phyloP scores from a whole-genome alignment of 2,113 vertebrate species.

The Paramisgurnus dabryanus region DNA sequence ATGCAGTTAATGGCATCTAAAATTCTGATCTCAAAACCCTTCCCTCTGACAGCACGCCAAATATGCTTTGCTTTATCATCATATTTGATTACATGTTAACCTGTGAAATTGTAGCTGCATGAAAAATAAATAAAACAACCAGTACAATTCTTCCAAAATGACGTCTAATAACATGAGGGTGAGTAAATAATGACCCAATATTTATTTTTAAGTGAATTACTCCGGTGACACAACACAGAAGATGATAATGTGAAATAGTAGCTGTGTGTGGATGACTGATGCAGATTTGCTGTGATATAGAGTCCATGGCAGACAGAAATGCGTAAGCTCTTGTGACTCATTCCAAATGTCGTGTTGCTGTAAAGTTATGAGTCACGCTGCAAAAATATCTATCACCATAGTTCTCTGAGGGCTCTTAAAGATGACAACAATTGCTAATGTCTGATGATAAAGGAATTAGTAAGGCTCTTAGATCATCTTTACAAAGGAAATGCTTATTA shows the following conservation, averaged over 20 bases:
- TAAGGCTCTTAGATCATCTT: not conserved
- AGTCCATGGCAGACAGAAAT: conserved; percentile 40
- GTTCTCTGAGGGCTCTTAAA: not conserved
- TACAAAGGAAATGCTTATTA: not conserved
- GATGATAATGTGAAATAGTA: not conserved
- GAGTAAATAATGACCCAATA: not conserved
- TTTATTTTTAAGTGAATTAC: not conserved
- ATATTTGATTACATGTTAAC: no score
- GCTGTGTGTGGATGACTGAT: conserved; percentile 30
- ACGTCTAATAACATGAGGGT: no score
- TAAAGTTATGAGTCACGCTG: conserved; percentile 63
- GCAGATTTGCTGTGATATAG: conserved; percentile 27
- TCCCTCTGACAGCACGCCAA: no score
- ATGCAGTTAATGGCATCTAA: no score
- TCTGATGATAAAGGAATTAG: not conserved
- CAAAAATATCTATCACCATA: conserved; percentile 45
- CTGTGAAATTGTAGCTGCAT: no score
- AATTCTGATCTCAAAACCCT: no score
- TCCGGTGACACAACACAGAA: not conserved
- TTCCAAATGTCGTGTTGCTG: conserved; percentile 45
- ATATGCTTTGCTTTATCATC: no score
- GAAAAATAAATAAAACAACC: no score
- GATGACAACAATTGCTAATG: conserved; percentile 22
- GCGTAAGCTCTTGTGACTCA: conserved; percentile 62
- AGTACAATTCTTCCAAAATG: no score